Percentiles rank a stretch among this genome's conserved stretches.
Conservation (phyloP, 1,140 invertebrate species). For the Uloborus diversus region DNA sequence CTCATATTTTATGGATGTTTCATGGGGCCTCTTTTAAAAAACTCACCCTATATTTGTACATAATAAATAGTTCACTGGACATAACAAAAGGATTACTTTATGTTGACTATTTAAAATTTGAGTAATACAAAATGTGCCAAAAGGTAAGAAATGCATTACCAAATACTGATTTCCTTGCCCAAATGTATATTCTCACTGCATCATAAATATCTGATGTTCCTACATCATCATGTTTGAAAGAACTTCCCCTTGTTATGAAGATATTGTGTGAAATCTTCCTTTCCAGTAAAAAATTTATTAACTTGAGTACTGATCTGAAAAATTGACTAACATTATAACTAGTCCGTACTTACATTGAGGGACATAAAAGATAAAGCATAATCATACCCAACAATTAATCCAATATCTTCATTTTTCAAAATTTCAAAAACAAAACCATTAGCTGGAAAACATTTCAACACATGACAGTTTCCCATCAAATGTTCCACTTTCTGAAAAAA, state of each 20-base stretch:
- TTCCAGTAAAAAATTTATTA: slow-evolving; percentile 70
- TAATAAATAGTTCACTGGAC: neutral
- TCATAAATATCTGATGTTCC: slow-evolving; percentile 45
- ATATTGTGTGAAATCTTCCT: slow-evolving; percentile 75
- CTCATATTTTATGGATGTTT: neutral
- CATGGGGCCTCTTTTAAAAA: neutral
- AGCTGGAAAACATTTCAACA: slow-evolving; percentile 69
- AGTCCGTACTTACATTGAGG: neutral
- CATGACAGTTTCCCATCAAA: slow-evolving; percentile 68
- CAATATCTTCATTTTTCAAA: slow-evolving; percentile 64
- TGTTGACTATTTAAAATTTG: no score
- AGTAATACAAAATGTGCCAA: neutral
- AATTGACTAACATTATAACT: slow-evolving; percentile 5
- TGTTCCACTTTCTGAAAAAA: slow-evolving; percentile 63
- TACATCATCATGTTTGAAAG: slow-evolving; percentile 50
- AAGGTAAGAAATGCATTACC: slow-evolving; percentile 60
- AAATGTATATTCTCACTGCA: slow-evolving; percentile 72
- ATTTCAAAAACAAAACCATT: slow-evolving; percentile 73
- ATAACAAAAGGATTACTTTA: neutral
- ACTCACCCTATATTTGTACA: neutral
- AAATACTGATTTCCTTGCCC: slow-evolving; percentile 70
- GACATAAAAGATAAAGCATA: neutral
- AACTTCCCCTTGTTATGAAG: slow-evolving; percentile 71
- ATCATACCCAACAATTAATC: slow-evolving; percentile 62
- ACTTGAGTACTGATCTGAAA: slow-evolving; percentile 65